Percentiles rank a stretch among this genome's conserved stretches.
These are phyloP conservation scores for Drosophila pseudoobscura DNA, from an alignment of 1,140 invertebrate species.

Conservation along the genomic window DNA sequence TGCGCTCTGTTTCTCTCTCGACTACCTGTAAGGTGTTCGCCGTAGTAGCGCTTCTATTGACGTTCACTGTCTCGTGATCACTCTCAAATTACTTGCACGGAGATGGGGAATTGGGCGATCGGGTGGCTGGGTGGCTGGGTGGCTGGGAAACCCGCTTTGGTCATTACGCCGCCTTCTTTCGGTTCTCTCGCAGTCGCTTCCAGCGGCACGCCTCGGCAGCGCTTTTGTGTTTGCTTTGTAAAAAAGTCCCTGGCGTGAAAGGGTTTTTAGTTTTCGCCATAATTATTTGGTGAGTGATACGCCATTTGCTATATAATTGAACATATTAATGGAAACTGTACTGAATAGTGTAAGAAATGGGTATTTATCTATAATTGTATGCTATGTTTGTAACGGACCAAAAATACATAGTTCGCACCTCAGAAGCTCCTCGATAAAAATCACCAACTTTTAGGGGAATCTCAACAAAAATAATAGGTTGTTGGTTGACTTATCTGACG, in stretches of 20 bases:
- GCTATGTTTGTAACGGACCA: neutral
- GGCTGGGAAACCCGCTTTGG: slow-evolving; percentile 63
- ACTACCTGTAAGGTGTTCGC: slow-evolving; percentile 46
- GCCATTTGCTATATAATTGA: slow-evolving; percentile 39
- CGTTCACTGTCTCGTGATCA: slow-evolving; percentile 52
- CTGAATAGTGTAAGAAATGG: slow-evolving; percentile 4
- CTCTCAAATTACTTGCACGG: slow-evolving; percentile 54
- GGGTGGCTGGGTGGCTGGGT: slow-evolving; percentile 46
- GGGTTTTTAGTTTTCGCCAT: slow-evolving; percentile 29
- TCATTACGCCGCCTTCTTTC: slow-evolving; percentile 42
- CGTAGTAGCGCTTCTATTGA: slow-evolving; percentile 26
- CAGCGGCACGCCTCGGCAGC: slow-evolving; percentile 5
- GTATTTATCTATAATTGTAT: slow-evolving; percentile 11
- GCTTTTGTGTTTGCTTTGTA: slow-evolving; percentile 7
- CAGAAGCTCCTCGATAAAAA: neutral
- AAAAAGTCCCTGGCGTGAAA: slow-evolving; percentile 53
- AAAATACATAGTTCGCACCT: too few species aligned
- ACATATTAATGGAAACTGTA: slow-evolving; percentile 33
- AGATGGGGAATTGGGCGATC: slow-evolving; percentile 29
- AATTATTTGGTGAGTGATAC: slow-evolving; percentile 53
- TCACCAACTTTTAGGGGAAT: too few species aligned
- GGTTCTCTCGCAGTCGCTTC: slow-evolving; percentile 11
- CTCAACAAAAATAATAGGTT: too few species aligned
- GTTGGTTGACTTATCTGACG: too few species aligned
- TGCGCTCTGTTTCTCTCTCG: slow-evolving; percentile 5